Evolutionary conservation across 2,888 invertebrate species (phyloP).

Genomic region (Neoscelio sp.): DNA sequence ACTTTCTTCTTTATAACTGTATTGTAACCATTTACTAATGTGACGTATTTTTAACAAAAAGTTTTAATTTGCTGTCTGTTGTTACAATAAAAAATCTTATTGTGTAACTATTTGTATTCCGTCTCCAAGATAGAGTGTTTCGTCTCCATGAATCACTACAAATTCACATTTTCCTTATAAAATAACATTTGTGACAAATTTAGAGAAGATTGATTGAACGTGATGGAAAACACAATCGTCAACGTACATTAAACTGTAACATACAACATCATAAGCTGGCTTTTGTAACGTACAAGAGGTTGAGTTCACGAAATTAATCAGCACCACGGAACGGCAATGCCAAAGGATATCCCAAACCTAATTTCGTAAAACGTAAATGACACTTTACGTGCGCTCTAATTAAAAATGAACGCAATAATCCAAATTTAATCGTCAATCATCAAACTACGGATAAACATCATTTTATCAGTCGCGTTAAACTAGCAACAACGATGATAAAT

Average conservation of each 20-base stretch:
- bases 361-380: slow-evolving; percentile 8
- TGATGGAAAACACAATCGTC: slow-evolving; percentile 21
- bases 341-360: slow-evolving; percentile 11
- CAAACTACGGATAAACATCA: too few species aligned
- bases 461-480: too few species aligned
- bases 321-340: slow-evolving; percentile 5
- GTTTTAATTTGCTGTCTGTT: too few species aligned
- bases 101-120: neutral
- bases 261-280: slow-evolving; percentile 23
- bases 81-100: too few species aligned
- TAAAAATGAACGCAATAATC: too few species aligned
- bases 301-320: slow-evolving; percentile 48
- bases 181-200: slow-evolving; percentile 2
- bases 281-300: slow-evolving; percentile 32
- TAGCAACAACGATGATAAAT: too few species aligned
- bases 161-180: slow-evolving; percentile 1
- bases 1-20: too few species aligned
- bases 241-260: slow-evolving; percentile 36
- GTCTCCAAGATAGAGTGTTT: too few species aligned
- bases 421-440: too few species aligned
- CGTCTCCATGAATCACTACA: too few species aligned
- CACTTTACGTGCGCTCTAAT: neutral
- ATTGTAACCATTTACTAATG: too few species aligned
- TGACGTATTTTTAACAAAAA: too few species aligned
- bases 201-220: slow-evolving; percentile 24